A percentile compares a stretch with the other conserved stretches of the same genome.
phyloP scores from a whole-genome alignment of 92 coral and sea anemone genomes.

The Palythoa grandiflora region DNA sequence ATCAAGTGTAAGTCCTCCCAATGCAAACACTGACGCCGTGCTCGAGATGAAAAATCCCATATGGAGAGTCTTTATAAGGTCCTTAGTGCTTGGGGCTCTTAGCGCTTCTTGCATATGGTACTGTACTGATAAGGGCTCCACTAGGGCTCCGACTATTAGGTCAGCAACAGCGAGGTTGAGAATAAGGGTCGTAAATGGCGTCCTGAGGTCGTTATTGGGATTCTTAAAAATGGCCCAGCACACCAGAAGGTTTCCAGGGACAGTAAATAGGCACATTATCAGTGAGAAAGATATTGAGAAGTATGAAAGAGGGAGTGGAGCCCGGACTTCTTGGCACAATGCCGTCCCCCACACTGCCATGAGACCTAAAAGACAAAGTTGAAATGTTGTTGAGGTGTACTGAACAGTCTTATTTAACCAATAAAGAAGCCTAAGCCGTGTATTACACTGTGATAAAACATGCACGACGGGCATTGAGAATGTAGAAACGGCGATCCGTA shows the following conservation, averaged over 20 bases:
- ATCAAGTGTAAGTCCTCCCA: slow-evolving; percentile 71
- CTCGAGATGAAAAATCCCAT: slow-evolving; percentile 71
- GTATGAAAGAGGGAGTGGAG: slow-evolving; percentile 64
- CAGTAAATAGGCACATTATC: slow-evolving; percentile 56
- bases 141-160: slow-evolving; percentile 72
- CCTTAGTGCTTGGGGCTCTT: slow-evolving; percentile 29
- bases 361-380: not conserved
- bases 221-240: slow-evolving; percentile 65
- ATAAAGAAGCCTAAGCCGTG: too few species aligned
- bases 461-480: too few species aligned
- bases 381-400: too few species aligned
- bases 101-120: slow-evolving; percentile 66
- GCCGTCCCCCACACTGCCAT: slow-evolving; percentile 4
- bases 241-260: slow-evolving; percentile 73
- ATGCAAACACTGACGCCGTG: slow-evolving; percentile 73
- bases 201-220: slow-evolving; percentile 71
- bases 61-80: slow-evolving; percentile 33
- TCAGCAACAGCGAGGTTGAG: slow-evolving; percentile 74
- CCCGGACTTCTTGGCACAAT: slow-evolving; percentile 39
- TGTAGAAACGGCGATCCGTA: too few species aligned
- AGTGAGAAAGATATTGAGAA: slow-evolving; percentile 65
- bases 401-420: too few species aligned
- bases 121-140: slow-evolving; percentile 70
- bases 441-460: too few species aligned
- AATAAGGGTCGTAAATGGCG: slow-evolving; percentile 68